phyloP scores from a whole-genome alignment of 2,797 vertebrate genomes.

The Catostomus latipinnis region DNA sequence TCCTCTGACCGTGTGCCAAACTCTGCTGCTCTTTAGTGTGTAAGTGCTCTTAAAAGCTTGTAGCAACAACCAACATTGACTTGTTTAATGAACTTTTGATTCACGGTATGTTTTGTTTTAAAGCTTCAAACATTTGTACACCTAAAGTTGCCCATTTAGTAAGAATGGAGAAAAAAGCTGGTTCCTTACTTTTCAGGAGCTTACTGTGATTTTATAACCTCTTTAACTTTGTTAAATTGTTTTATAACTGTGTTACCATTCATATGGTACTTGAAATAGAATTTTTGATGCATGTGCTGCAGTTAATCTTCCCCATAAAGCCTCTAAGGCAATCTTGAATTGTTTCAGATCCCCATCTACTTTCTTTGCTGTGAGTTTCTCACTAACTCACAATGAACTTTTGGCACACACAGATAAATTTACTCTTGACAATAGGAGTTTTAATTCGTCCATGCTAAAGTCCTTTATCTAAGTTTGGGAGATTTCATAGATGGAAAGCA shows the following conservation, averaged over 20 bases:
- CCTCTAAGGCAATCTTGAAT: no score
- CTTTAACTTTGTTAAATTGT: conserved; percentile 35
- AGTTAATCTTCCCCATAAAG: conserved; percentile 42
- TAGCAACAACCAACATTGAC: neutral
- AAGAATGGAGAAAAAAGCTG: neutral
- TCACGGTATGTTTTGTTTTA: neutral
- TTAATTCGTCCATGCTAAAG: conserved; percentile 6
- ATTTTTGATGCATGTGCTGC: conserved; percentile 30
- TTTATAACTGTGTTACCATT: conserved; percentile 25
- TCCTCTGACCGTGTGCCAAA: conserved; percentile 57
- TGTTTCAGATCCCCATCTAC: no score
- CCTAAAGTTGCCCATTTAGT: conserved; percentile 1
- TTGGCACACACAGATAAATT: no score
- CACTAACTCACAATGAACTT: no score
- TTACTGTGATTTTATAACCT: conserved; percentile 24
- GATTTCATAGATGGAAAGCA: neutral
- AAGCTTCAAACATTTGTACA: neutral
- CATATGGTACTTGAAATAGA: conserved; percentile 36
- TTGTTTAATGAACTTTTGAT: neutral
- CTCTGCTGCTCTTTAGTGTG: conserved; percentile 42
- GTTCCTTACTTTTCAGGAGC: neutral
- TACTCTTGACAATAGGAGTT: no score
- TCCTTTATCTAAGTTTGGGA: conserved; percentile 2
- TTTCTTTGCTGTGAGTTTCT: no score
- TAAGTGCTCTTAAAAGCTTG: conserved; percentile 62